Evolutionary conservation across 2,888 invertebrate species (phyloP).

Genomic region (Pterostichus niger): DNA sequence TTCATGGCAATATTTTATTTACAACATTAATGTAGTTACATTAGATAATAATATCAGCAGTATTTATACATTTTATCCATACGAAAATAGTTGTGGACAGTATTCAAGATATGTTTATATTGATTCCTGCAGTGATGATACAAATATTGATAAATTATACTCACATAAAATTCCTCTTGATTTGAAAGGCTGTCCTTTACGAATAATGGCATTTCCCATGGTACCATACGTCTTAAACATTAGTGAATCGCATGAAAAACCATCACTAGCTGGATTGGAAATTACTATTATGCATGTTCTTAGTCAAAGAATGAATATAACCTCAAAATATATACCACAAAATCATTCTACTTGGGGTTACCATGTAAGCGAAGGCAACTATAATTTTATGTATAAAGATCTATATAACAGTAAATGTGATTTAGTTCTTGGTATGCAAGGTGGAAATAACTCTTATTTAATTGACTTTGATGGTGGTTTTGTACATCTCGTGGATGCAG

Average conservation of each 20-base stretch:
- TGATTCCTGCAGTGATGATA: not conserved
- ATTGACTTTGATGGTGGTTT: conserved; percentile 45
- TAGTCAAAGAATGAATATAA: conserved; percentile 40
- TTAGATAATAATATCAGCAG: not conserved
- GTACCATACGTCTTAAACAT: conserved; percentile 42
- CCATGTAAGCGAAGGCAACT: not conserved
- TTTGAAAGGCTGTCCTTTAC: not conserved
- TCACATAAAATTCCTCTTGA: conserved; percentile 28
- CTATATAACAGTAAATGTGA: conserved; percentile 18
- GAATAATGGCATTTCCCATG: conserved; percentile 53
- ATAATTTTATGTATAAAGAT: conserved; percentile 25
- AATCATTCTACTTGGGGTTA: conserved; percentile 31
- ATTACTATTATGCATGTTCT: conserved; percentile 31
- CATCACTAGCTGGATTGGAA: conserved; percentile 33
- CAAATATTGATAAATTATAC: conserved; percentile 25
- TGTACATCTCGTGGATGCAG: conserved; percentile 7
- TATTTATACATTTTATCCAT: conserved; percentile 43
- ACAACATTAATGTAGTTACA: too few species aligned
- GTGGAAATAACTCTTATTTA: conserved; percentile 18
- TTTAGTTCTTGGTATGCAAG: conserved; percentile 19
- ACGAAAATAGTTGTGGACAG: conserved; percentile 30
- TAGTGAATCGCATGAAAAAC: not conserved
- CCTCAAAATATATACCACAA: conserved; percentile 7
- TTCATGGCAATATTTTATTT: too few species aligned
- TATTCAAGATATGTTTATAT: not conserved